phyloP scores from a whole-genome alignment of 2,797 vertebrate species.

The Xenops minutus region DNA sequence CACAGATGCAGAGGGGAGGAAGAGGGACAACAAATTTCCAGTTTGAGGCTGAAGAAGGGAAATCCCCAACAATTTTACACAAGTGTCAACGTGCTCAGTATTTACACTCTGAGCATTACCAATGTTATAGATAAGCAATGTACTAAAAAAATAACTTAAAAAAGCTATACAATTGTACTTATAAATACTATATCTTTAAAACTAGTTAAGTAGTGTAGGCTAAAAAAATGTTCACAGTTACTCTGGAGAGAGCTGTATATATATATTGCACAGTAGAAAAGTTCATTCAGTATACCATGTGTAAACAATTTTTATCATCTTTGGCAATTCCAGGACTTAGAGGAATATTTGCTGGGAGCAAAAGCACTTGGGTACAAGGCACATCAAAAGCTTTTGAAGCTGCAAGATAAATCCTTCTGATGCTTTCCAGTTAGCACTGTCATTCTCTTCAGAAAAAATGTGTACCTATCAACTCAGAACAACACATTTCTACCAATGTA shows the following conservation, averaged over 20 bases:
- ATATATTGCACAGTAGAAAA: slow-evolving; percentile 79
- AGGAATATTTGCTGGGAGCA: slow-evolving; percentile 64
- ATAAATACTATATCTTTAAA: slow-evolving; percentile 79
- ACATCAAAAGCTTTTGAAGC: slow-evolving; percentile 68
- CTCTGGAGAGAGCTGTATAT: slow-evolving; percentile 72
- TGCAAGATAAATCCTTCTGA: slow-evolving; percentile 22
- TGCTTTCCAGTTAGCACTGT: slow-evolving; percentile 1
- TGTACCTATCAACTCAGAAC: slow-evolving; percentile 30
- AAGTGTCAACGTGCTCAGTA: slow-evolving; percentile 20
- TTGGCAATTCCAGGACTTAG: slow-evolving; percentile 63
- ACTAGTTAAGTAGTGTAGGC: slow-evolving; percentile 71
- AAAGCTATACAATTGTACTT: slow-evolving; percentile 76
- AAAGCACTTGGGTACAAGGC: slow-evolving; percentile 79
- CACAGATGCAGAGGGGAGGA: background rate
- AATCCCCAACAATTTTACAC: slow-evolving; percentile 3
- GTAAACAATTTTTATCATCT: slow-evolving; percentile 76
- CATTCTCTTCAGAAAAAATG: background rate
- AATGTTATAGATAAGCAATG: slow-evolving; percentile 49
- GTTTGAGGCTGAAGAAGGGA: slow-evolving; percentile 47
- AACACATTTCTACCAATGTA: background rate
- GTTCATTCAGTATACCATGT: slow-evolving; percentile 67
- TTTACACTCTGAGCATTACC: slow-evolving; percentile 42
- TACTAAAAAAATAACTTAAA: slow-evolving; percentile 79
- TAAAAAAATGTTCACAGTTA: slow-evolving; percentile 78
- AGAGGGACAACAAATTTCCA: slow-evolving; percentile 43